Conservation (phyloP, 1,140 invertebrate species). For the Hydropsyche tenuis region DNA sequence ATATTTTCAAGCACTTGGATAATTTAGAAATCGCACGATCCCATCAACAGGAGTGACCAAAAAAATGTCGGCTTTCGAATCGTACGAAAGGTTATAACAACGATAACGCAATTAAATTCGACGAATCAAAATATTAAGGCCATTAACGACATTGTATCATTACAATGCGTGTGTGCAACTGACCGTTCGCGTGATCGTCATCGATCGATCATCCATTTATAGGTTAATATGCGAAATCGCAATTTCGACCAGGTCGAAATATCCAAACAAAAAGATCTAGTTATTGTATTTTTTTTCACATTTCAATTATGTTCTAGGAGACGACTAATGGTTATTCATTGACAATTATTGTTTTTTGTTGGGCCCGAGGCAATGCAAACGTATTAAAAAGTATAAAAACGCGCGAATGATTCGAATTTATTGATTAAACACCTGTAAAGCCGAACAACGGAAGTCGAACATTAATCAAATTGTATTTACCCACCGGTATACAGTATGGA, state of each 20-base stretch:
- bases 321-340: conserved; percentile 1
- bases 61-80: conserved; percentile 4
- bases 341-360: conserved; percentile 16
- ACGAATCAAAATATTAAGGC: not conserved
- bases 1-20: no score
- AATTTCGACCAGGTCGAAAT: not conserved
- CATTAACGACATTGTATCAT: not conserved
- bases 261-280: no score
- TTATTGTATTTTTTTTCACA: not conserved
- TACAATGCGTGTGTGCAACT: not conserved
- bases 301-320: conserved; percentile 9
- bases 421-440: conserved; percentile 27
- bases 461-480: conserved; percentile 25
- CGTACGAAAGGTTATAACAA: not conserved
- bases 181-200: conserved; percentile 13
- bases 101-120: not conserved
- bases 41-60: no score
- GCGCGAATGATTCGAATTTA: conserved; percentile 26
- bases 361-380: not conserved
- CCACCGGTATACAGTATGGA: not conserved
- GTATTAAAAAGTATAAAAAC: conserved; percentile 13
- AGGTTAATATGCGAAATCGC: conserved; percentile 11
- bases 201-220: not conserved
- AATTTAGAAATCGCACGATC: no score
- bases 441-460: not conserved